Evolutionary conservation across 2,797 vertebrate species (phyloP), one percentile per base, ranked within the genome.

Genomic region (Danio jaintianensis): DNA sequence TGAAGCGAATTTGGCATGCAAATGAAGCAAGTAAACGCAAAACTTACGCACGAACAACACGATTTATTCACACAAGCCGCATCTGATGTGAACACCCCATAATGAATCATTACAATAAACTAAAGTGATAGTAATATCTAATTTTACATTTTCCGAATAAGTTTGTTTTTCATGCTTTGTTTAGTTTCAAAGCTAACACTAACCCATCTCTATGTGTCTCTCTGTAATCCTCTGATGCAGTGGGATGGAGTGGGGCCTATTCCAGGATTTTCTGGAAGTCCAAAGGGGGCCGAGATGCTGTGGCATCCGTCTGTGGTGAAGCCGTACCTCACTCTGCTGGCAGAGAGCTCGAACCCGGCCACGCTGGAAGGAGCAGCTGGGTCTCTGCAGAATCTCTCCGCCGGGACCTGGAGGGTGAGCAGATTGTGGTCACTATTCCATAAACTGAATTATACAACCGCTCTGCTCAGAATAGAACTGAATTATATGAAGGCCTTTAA

Each of bases 301-400:
- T 99, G 98, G 98, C 98, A 99, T 88, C 98, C 98, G 0, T 94
- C 96, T 0, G 97, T 99, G 88, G 98, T 99, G 63, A 98, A 97
- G 91, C 97, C 97, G 0, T 98, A 99, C 92, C 96, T 99, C 82
- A 98, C 96, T 16, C 95, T 99, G 71, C 93, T 99, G 81, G 96
- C 97, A 1, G 97, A 99, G 89, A 98, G 98, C 91, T 99, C 98
- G 86, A 99, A 99, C 84, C 96, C 98, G 0, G 97, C 97, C 78
- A 99, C 98, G 7, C 93, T 99, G 79, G 98, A 99, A 90, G 97
- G 98, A 48, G 97, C 97, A 3, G 98, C 97, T 0, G 97, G 97
- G 9, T 98, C 98, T 0, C 94, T 99, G 82, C 98, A 99, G 88
- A 99, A 99, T 88, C 96, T 99, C 72, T 98, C 97, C 11, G 98